Evolutionary conservation across 2,888 invertebrate genomes (phyloP), one percentile per base, ranked within the genome.

Genomic region (Catocala sponsa): DNA sequence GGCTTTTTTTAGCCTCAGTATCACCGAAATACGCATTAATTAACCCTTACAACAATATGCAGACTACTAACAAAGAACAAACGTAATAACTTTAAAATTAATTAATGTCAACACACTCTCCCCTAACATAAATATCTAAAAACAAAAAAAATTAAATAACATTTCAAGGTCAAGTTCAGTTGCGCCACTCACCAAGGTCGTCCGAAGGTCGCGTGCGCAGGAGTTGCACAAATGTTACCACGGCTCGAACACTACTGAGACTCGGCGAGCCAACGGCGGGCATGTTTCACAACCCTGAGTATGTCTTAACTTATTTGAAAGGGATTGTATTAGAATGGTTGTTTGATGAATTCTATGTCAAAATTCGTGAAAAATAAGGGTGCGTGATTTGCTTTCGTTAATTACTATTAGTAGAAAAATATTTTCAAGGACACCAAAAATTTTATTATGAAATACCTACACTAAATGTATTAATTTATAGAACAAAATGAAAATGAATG

Each of bases 281-380:
- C 71, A 67, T 82, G 72, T 92, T 91, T 89, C 92, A 86, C 91
- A 93, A 92, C 89, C 87, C 90, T 75, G 82, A 81, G 79, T 85
- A 86, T 93, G 90, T 90, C 91, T 86, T 90, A 91, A 92, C 79
- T 69, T 87, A 89, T 90, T 85, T 89, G 91, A 88, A 86, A 88
- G 87, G 88, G 85, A 83, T 71, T 70, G 77, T 75, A 83, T 78
- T 82, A 76, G 80, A 77, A 75, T 49, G 55, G 33, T 74, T 69
- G 25, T 50, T 59, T 44, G 38, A 25, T 15, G 25, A 9, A 35
- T 49, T 59, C 54, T 43, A 48, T 38, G 9, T 11, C 5, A 9
- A 9, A 33, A 6, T 44, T 12, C 12, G 5, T 5, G 6, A 12
- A 12, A 6, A 44, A 6, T 44, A 44, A 11, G 42, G 42, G 42